Percentiles rank a stretch among this genome's conserved stretches.
These are phyloP conservation scores for Drosophila persimilis DNA, from an alignment of 1,140 invertebrate genomes.

Conservation along the genomic window DNA sequence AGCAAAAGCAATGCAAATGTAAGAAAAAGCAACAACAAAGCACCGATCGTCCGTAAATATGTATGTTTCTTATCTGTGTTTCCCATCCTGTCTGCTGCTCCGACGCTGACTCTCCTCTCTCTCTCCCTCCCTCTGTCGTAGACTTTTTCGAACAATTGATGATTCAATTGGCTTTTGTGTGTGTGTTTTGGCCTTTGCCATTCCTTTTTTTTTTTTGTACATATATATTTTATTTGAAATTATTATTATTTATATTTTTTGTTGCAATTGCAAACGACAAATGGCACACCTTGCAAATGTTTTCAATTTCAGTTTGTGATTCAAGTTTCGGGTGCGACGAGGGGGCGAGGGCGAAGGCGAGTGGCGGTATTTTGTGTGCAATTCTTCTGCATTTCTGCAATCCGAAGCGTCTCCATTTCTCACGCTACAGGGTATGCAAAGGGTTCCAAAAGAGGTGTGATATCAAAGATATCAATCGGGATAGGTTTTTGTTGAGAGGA, in stretches of 20 bases:
- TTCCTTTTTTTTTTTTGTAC: background rate
- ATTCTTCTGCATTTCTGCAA: slow-evolving; percentile 38
- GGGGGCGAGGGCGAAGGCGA: too few relatives aligned
- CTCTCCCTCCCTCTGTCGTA: background rate
- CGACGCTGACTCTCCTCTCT: background rate
- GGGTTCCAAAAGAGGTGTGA: too few relatives aligned
- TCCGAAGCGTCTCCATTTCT: slow-evolving; percentile 73
- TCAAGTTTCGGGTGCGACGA: background rate
- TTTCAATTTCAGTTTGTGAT: slow-evolving; percentile 28
- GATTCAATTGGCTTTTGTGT: slow-evolving; percentile 66
- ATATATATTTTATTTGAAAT: too few relatives aligned
- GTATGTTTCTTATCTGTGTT: too few relatives aligned
- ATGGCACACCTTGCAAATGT: slow-evolving; percentile 41
- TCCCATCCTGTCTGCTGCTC: too few relatives aligned
- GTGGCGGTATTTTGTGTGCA: slow-evolving; percentile 38
- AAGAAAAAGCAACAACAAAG: too few relatives aligned
- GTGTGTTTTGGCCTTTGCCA: slow-evolving; percentile 22
- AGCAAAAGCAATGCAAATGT: too few relatives aligned
- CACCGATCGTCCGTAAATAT: too few relatives aligned
- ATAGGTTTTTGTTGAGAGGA: too few relatives aligned
- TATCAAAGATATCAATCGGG: too few relatives aligned
- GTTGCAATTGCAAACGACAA: slow-evolving; percentile 66
- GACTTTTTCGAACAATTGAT: slow-evolving; percentile 28
- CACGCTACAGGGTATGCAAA: slow-evolving; percentile 27
- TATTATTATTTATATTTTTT: slow-evolving; percentile 3